phyloP scores from a whole-genome alignment of 2,888 invertebrate genomes.

The Lasioglossum figueresi region DNA sequence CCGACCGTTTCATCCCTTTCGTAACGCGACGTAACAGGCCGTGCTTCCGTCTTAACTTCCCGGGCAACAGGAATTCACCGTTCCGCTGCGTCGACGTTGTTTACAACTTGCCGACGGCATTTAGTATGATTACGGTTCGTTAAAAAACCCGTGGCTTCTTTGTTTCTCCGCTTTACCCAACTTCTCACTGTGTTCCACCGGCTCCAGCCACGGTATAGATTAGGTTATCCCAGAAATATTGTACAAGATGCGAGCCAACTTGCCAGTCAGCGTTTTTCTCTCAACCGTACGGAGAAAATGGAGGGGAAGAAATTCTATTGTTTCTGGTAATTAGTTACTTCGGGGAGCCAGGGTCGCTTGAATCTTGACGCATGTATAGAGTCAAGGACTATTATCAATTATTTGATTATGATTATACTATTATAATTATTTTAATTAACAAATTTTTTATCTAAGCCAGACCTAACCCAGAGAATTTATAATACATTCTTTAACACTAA shows the following conservation, averaged over 20 bases:
- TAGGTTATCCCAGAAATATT: neutral
- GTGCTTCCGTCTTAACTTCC: slow-evolving; percentile 50
- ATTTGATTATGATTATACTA: too few species aligned
- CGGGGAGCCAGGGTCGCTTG: neutral
- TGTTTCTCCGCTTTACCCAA: neutral
- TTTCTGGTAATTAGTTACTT: neutral
- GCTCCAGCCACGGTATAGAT: neutral
- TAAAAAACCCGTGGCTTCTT: slow-evolving; percentile 17
- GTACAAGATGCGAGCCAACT: neutral
- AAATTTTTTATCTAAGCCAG: too few species aligned
- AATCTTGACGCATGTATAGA: neutral
- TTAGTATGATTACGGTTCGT: slow-evolving; percentile 44
- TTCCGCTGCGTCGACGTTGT: slow-evolving; percentile 37
- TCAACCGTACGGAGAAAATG: neutral
- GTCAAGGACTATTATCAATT: too few species aligned
- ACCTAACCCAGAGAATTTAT: too few species aligned
- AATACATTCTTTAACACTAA: too few species aligned
- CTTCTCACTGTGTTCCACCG: neutral
- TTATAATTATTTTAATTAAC: too few species aligned
- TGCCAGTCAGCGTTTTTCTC: neutral
- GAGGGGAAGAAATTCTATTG: neutral
- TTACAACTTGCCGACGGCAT: slow-evolving; percentile 47
- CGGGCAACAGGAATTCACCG: slow-evolving; percentile 34
- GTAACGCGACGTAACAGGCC: slow-evolving; percentile 46
- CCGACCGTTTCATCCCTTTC: slow-evolving; percentile 46